phyloP scores from a whole-genome alignment of 2,888 invertebrate species.

The Odontomyia ornata region DNA sequence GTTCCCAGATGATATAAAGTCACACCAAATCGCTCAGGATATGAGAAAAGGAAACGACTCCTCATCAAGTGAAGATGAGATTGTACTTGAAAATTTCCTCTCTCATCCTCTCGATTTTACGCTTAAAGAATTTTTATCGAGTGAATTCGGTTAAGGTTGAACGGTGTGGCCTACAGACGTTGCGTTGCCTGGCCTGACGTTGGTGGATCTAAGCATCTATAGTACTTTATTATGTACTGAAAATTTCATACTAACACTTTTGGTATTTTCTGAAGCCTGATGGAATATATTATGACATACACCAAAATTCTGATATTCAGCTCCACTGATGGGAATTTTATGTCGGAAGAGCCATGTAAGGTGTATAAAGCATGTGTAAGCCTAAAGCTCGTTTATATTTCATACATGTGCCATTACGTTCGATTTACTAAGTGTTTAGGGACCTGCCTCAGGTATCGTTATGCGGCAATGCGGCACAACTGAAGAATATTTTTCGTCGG shows the following conservation, averaged over 20 bases:
- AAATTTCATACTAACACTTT: conserved; percentile 15
- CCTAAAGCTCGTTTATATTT: conserved; percentile 9
- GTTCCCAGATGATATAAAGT: no score
- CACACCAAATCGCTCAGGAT: background rate
- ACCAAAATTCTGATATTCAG: conserved; percentile 11
- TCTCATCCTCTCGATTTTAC: background rate
- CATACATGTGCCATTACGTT: conserved; percentile 31
- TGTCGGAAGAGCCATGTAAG: background rate
- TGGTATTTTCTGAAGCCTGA: background rate
- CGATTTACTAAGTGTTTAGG: conserved; percentile 28
- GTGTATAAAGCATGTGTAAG: background rate
- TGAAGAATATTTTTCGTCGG: no score
- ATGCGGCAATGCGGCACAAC: background rate
- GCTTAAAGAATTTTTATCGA: no score
- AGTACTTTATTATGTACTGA: background rate
- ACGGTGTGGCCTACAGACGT: no score
- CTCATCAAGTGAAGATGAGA: conserved; percentile 8
- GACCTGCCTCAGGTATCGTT: background rate
- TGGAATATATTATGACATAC: conserved; percentile 14
- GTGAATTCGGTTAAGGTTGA: no score
- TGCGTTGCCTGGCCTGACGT: no score
- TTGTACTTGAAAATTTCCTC: conserved; percentile 30
- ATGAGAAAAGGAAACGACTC: conserved; percentile 20
- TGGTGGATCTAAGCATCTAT: background rate
- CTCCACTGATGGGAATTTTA: conserved; percentile 17